These are phyloP conservation scores for Nasua narica DNA, from an alignment of 2,797 vertebrate species.

Conservation along the genomic window DNA sequence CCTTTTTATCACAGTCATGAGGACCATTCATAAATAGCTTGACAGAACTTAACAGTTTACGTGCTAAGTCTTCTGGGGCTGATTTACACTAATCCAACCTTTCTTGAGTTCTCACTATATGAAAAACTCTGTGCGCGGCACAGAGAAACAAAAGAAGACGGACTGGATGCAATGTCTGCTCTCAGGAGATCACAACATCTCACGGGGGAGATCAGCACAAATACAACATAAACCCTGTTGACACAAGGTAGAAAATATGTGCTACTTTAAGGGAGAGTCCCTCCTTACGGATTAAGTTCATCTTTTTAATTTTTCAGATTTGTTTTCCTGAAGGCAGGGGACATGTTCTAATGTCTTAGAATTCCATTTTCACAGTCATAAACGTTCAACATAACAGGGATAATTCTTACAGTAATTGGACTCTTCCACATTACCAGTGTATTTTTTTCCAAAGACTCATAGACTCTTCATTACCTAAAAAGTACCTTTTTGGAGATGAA, in stretches of 20 bases:
- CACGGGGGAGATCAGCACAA: background rate
- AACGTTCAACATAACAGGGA: background rate
- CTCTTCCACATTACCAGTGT: background rate
- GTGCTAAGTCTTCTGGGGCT: background rate
- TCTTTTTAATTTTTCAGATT: background rate
- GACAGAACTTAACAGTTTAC: background rate
- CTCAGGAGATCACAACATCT: background rate
- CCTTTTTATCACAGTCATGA: background rate
- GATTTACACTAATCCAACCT: background rate
- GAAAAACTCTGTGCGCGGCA: background rate
- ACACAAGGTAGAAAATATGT: background rate
- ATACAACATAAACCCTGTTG: background rate
- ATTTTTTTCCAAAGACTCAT: background rate
- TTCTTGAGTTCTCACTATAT: background rate
- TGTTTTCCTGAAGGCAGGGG: slow-evolving; percentile 3
- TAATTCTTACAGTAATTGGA: background rate
- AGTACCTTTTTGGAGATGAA: background rate
- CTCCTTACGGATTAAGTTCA: background rate
- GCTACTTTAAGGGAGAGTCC: background rate
- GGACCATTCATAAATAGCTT: background rate
- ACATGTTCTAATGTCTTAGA: background rate
- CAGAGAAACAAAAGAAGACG: background rate
- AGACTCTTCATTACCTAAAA: background rate
- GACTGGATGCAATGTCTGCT: background rate
- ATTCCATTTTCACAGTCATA: background rate